Evolutionary conservation across 1,140 invertebrate species (phyloP).

Genomic region (Lordiphosa mommai): DNA sequence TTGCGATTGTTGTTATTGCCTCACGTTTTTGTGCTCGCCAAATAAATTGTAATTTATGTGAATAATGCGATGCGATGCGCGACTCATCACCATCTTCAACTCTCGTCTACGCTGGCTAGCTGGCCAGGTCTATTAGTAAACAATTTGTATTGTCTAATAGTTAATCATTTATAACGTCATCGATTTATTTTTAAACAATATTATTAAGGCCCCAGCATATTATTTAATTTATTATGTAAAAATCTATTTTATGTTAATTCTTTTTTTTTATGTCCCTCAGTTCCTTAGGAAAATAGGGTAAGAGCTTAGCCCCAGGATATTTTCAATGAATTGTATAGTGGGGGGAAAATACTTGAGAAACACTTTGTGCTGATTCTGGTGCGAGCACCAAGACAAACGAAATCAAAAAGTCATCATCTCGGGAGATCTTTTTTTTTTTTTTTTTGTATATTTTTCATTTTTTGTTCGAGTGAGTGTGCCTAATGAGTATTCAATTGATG

Average conservation of each 20-base stretch:
- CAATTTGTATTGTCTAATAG: slow-evolving; percentile 76
- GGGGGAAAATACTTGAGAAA: slow-evolving; percentile 33
- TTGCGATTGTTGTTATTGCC: slow-evolving; percentile 31
- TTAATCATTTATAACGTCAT: slow-evolving; percentile 72
- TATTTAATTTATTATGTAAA: slow-evolving; percentile 53
- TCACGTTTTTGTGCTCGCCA: slow-evolving; percentile 59
- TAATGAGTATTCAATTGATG: slow-evolving; percentile 75
- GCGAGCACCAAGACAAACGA: slow-evolving; percentile 21
- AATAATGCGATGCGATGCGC: slow-evolving; percentile 70
- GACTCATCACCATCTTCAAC: slow-evolving; percentile 17
- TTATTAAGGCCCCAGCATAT: slow-evolving; percentile 65
- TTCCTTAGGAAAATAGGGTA: slow-evolving; percentile 8
- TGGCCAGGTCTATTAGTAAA: slow-evolving; percentile 62
- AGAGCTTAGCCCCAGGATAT: slow-evolving; percentile 7
- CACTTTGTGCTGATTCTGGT: slow-evolving; percentile 58
- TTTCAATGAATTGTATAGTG: slow-evolving; percentile 28
- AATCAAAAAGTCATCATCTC: slow-evolving; percentile 73
- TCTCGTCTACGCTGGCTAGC: slow-evolving; percentile 8
- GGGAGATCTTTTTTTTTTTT: slow-evolving; percentile 19
- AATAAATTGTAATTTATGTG: slow-evolving; percentile 73
- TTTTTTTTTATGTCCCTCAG: slow-evolving; percentile 5
- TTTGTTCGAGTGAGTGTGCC: slow-evolving; percentile 58
- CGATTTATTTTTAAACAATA: slow-evolving; percentile 72
- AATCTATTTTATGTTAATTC: slow-evolving; percentile 47
- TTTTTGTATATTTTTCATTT: slow-evolving; percentile 16